phyloP scores from a whole-genome alignment of 2,888 invertebrate species.

The Acronicta leporina region DNA sequence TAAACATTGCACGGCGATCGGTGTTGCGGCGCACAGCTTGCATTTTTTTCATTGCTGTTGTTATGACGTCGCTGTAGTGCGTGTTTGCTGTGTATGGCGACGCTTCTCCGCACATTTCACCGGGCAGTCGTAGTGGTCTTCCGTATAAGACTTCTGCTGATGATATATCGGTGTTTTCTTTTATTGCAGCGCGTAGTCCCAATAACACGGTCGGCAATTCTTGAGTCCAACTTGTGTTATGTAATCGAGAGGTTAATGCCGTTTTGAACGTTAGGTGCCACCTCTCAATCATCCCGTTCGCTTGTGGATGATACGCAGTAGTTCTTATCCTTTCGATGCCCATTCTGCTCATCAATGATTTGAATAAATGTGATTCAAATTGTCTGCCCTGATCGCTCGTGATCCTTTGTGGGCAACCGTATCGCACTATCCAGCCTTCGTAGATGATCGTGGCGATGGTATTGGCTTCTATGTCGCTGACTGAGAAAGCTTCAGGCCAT shows the following conservation, averaged over 20 bases:
- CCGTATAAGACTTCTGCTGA: slow-evolving; percentile 1
- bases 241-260: neutral
- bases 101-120: slow-evolving; percentile 3
- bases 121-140: neutral
- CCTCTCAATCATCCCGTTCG: slow-evolving; percentile 6
- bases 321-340: neutral
- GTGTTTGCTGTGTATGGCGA: neutral
- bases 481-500: neutral
- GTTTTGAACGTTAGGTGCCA: slow-evolving; percentile 4
- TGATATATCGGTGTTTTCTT: slow-evolving; percentile 1
- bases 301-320: slow-evolving; percentile 5
- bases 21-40: slow-evolving; percentile 2
- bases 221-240: slow-evolving; percentile 1
- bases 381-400: slow-evolving; percentile 1
- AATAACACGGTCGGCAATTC: neutral
- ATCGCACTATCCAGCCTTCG: slow-evolving; percentile 3
- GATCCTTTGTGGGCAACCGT: slow-evolving; percentile 1
- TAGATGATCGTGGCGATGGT: neutral
- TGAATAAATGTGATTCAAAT: slow-evolving; percentile 2
- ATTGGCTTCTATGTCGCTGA: slow-evolving; percentile 2
- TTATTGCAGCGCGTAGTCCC: slow-evolving; percentile 2
- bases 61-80: neutral
- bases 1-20: slow-evolving; percentile 2
- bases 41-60: neutral
- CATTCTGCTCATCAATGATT: neutral